Evolutionary conservation across 2,797 vertebrate genomes (phyloP).

Genomic region (Allobates femoralis): DNA sequence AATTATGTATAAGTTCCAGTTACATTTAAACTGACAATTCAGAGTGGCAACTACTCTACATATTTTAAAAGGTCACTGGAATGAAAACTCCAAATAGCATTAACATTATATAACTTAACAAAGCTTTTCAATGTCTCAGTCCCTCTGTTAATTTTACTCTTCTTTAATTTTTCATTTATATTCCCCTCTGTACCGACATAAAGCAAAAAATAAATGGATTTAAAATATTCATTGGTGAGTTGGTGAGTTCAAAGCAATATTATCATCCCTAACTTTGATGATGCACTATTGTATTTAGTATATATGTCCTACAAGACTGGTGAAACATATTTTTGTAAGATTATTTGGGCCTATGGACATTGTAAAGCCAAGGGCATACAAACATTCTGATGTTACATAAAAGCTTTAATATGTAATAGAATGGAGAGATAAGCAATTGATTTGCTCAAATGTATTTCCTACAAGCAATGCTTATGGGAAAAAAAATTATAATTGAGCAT

Average conservation of each 20-base stretch:
- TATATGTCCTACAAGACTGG: background rate
- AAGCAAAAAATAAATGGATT: constrained; percentile 50
- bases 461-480: background rate
- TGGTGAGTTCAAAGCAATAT: constrained; percentile 19
- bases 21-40: constrained; percentile 51
- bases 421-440: background rate
- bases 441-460: no score
- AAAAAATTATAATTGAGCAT: background rate
- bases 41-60: constrained; percentile 48
- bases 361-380: background rate
- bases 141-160: constrained; percentile 30
- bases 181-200: constrained; percentile 40
- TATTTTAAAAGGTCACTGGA: constrained; percentile 54
- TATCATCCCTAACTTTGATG: constrained; percentile 21
- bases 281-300: background rate
- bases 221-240: constrained; percentile 33
- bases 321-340: background rate
- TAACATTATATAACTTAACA: constrained; percentile 56
- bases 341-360: background rate
- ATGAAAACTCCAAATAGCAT: constrained; percentile 28
- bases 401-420: background rate
- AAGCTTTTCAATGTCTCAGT: constrained; percentile 13
- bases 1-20: constrained; percentile 51
- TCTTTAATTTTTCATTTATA: constrained; percentile 48
- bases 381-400: no score